Conservation (phyloP, 2,113 vertebrate genomes). For the Apaloderma vittatum region DNA sequence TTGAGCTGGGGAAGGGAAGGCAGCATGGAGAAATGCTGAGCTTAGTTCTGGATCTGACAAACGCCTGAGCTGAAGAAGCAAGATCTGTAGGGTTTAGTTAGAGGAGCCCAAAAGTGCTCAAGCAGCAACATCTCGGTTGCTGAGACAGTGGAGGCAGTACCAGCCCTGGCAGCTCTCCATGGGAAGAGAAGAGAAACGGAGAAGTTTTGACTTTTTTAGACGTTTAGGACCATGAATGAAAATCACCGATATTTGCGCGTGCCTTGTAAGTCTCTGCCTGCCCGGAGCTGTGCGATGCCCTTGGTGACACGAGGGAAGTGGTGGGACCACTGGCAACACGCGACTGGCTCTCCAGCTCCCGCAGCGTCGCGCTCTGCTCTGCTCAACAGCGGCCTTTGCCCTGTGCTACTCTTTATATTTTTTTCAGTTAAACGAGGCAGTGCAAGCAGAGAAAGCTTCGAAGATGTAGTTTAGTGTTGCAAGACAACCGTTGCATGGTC, state of each 20-base stretch:
- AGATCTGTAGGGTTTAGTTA: background rate
- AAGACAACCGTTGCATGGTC: background rate
- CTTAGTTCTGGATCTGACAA: background rate
- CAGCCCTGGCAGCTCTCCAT: background rate
- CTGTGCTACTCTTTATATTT: background rate
- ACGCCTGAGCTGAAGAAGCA: background rate
- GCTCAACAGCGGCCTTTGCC: background rate
- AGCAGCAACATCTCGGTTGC: background rate
- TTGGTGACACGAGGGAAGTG: background rate
- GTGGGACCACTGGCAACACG: accelerated
- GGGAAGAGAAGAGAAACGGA: background rate
- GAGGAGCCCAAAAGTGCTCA: background rate
- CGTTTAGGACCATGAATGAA: background rate
- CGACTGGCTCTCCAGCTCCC: background rate
- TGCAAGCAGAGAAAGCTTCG: background rate
- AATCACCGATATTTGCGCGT: background rate
- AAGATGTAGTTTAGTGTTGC: background rate
- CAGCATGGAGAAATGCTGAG: accelerated
- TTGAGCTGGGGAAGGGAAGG: accelerated
- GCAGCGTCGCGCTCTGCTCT: background rate
- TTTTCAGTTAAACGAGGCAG: background rate
- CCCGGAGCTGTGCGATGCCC: accelerated
- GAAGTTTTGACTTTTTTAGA: too few species aligned
- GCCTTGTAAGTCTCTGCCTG: background rate
- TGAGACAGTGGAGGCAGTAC: background rate